Percentiles rank a stretch among this genome's conserved stretches.
Evolutionary conservation across 2,797 vertebrate genomes (phyloP).

Genomic region (Coendou prehensilis): DNA sequence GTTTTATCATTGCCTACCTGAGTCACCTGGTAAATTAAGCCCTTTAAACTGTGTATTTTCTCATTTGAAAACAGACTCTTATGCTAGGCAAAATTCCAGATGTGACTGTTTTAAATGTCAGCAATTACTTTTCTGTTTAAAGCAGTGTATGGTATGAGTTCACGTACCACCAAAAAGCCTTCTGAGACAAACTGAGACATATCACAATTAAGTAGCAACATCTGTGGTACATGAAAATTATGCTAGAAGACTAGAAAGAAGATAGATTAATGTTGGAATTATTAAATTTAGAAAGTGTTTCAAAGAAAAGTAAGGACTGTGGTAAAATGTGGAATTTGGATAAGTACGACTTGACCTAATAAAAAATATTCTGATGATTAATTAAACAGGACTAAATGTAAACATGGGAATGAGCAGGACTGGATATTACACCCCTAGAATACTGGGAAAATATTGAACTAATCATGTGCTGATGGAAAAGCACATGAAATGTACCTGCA

Average conservation of each 20-base stretch:
- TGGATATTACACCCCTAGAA: neutral
- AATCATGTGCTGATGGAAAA: neutral
- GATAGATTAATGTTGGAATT: neutral
- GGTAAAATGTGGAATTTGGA: neutral
- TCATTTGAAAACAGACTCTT: neutral
- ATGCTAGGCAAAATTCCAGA: neutral
- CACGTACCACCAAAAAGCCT: neutral
- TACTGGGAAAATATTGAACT: neutral
- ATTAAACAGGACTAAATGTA: neutral
- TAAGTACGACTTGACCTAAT: neutral
- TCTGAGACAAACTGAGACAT: neutral
- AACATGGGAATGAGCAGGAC: neutral
- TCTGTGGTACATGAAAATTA: neutral
- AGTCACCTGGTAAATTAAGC: neutral
- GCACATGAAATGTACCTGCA: neutral
- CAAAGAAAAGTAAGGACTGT: neutral
- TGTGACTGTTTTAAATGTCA: neutral
- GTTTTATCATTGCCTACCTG: neutral
- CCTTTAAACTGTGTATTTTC: neutral
- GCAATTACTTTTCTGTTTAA: slow-evolving; percentile 44
- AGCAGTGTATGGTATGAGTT: neutral
- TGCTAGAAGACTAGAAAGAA: neutral
- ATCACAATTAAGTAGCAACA: slow-evolving; percentile 50
- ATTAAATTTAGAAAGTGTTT: neutral
- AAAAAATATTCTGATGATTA: neutral